Percentiles rank a stretch among this genome's conserved stretches.
These are phyloP conservation scores for Toxotes jaculatrix DNA, from an alignment of 2,113 vertebrate genomes.

Conservation along the genomic window DNA sequence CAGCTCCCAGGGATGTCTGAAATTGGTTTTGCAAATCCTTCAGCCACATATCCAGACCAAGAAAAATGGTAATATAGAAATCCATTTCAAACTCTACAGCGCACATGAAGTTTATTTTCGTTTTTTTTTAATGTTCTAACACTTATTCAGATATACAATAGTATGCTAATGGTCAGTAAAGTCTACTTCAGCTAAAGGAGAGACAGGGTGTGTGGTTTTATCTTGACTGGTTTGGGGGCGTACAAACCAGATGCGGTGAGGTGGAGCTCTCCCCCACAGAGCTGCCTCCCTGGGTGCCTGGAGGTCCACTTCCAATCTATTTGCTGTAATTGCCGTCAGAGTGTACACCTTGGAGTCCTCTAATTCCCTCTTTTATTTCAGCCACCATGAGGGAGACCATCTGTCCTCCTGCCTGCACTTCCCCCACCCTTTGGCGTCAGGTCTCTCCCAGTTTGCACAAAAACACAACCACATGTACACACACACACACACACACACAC, in stretches of 20 bases:
- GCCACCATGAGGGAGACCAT: slow-evolving; percentile 97
- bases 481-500: slow-evolving; percentile 24
- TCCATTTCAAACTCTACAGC: slow-evolving; percentile 70
- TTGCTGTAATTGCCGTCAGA: slow-evolving; percentile 98
- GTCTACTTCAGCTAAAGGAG: slow-evolving; percentile 23
- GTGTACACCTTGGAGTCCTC: slow-evolving; percentile 95
- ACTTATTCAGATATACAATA: slow-evolving; percentile 44
- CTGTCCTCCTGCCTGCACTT: slow-evolving; percentile 89
- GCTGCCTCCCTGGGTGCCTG: slow-evolving; percentile 84
- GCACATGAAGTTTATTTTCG: slow-evolving; percentile 63
- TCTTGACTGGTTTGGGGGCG: slow-evolving; percentile 81
- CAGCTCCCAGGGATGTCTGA: slow-evolving; percentile 79
- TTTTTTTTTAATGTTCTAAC: slow-evolving; percentile 34
- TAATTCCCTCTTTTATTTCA: slow-evolving; percentile 99
- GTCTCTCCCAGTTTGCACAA: slow-evolving; percentile 70
- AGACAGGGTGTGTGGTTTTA: slow-evolving; percentile 54
- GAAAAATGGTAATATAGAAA: slow-evolving; percentile 73
- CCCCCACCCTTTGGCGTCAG: slow-evolving; percentile 69
- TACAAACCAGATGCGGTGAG: slow-evolving; percentile 92
- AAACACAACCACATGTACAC: slow-evolving; percentile 29
- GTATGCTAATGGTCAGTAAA: slow-evolving; percentile 62
- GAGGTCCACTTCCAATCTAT: slow-evolving; percentile 97
- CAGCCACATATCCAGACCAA: slow-evolving; percentile 62
- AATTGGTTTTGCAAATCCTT: slow-evolving; percentile 78
- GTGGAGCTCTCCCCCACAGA: slow-evolving; percentile 90